Evolutionary conservation across 2,888 invertebrate genomes (phyloP).

Genomic region (Agrochola litura): DNA sequence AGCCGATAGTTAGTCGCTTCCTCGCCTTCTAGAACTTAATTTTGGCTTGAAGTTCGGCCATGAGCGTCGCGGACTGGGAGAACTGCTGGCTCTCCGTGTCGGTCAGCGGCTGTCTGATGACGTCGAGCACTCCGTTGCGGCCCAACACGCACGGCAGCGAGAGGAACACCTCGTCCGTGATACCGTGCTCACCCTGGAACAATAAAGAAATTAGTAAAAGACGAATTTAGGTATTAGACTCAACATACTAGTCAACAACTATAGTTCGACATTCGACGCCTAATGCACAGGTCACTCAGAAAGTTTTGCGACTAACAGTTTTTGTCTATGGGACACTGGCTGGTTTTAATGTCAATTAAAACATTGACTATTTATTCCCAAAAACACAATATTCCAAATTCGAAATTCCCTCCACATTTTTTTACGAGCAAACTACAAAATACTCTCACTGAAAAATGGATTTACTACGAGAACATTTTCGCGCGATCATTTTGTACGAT

Average conservation of each 20-base stretch:
- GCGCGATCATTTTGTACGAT: too few relatives aligned
- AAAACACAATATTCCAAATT: too few relatives aligned
- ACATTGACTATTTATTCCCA: too few relatives aligned
- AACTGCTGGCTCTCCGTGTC: constrained; percentile 91
- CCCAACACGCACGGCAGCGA: constrained; percentile 95
- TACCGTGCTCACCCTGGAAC: constrained; percentile 94
- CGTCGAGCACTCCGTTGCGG: constrained; percentile 92
- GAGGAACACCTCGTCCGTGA: constrained; percentile 95
- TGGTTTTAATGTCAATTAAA: too few relatives aligned
- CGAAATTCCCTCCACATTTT: too few relatives aligned
- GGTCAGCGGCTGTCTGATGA: constrained; percentile 94
- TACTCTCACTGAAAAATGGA: too few relatives aligned
- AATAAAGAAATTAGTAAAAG: constrained; percentile 41
- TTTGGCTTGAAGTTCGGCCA: constrained; percentile 91
- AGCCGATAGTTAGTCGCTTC: too few relatives aligned
- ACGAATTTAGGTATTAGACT: background rate
- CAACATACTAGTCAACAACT: background rate
- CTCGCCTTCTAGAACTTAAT: constrained; percentile 76
- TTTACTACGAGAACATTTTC: too few relatives aligned
- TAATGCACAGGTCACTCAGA: too few relatives aligned
- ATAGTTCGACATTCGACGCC: background rate
- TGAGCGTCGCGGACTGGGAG: constrained; percentile 92
- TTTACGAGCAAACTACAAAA: too few relatives aligned
- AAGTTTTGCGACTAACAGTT: too few relatives aligned
- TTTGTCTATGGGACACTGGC: too few relatives aligned